These are phyloP conservation scores for Ceratosolen solmsi DNA, from an alignment of 1,140 invertebrate species.

Conservation along the genomic window DNA sequence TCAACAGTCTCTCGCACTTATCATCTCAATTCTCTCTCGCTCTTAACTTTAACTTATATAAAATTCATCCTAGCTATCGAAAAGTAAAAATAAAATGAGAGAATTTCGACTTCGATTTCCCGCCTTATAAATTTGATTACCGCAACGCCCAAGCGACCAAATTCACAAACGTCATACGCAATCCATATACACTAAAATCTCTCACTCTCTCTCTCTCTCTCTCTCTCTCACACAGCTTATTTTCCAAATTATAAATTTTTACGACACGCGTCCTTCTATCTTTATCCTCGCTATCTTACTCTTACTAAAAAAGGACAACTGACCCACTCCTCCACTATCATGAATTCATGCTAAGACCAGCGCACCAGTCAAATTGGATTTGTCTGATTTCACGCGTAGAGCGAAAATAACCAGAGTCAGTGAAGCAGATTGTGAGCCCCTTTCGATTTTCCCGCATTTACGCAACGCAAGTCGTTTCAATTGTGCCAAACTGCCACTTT, in stretches of 20 bases:
- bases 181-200: background rate
- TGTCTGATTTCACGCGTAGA: constrained; percentile 67
- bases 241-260: constrained; percentile 76
- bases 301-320: constrained; percentile 40
- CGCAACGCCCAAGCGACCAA: constrained; percentile 34
- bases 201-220: background rate
- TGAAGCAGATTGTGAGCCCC: constrained; percentile 19
- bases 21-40: constrained; percentile 56
- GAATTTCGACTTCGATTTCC: constrained; percentile 69
- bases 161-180: background rate
- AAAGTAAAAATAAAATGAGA: constrained; percentile 13
- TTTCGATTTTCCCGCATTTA: background rate
- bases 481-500: background rate
- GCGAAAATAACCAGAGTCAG: constrained; percentile 53
- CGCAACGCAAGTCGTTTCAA: constrained; percentile 15
- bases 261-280: constrained; percentile 59
- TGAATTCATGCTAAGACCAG: background rate
- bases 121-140: constrained; percentile 74
- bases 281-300: constrained; percentile 44
- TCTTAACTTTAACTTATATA: constrained; percentile 10
- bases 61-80: background rate
- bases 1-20: constrained; percentile 70
- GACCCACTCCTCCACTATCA: constrained; percentile 44
- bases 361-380: constrained; percentile 67
- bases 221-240: constrained; percentile 55